Base-by-base conservation (phyloP, 2,888 invertebrate species). In the Xestia sexstrigata region DNA sequence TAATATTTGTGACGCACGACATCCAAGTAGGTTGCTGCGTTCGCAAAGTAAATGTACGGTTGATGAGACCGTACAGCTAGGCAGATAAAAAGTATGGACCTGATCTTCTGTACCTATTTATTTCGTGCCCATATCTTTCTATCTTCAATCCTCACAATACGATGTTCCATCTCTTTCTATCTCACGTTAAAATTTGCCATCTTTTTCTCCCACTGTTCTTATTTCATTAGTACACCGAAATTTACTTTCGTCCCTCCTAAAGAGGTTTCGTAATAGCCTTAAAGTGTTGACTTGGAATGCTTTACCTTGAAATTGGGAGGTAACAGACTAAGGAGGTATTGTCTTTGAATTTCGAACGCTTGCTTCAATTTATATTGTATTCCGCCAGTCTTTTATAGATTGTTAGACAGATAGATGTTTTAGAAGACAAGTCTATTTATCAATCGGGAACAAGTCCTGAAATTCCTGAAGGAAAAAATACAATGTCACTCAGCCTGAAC, bases 191-290 rank as follows among this genome's bases (percentile, higher is more conserved):
- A 71, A 62, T 49, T 62, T 74, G 45, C 70, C 35, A 65, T 70
- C 68, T 52, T 82, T 70, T 65, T 65, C 68, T 52, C 42, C 13
- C 13, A 13, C 35, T 68, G 55, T 62, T 80, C 63, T 82, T 72
- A 74, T 74, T 83, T 82, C 73, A 71, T 82, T 71, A 79, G 73
- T 66, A 79, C 69, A 60, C 26, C 15, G 55, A 83, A 79, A 83
- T 79, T 69, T 78, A 75, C 79, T 78, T 75, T 82, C 60, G 63
- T 35, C 66, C 73, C 62, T 71, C 65, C 45, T 70, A 60, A 71
- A 82, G 74, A 67, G 72, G 55, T 82, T 82, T 35, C 47, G 62
- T 65, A 67, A 66, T 78, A 69, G 71, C 58, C 26, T 69, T n/a
- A 73, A 70, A 63, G 68, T 82, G 58, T 85, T 71, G 65, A 78